A percentile compares a stretch with the other conserved stretches of the same genome.
Evolutionary conservation across 2,797 vertebrate species (phyloP).

Genomic region (Dallia pectoralis): DNA sequence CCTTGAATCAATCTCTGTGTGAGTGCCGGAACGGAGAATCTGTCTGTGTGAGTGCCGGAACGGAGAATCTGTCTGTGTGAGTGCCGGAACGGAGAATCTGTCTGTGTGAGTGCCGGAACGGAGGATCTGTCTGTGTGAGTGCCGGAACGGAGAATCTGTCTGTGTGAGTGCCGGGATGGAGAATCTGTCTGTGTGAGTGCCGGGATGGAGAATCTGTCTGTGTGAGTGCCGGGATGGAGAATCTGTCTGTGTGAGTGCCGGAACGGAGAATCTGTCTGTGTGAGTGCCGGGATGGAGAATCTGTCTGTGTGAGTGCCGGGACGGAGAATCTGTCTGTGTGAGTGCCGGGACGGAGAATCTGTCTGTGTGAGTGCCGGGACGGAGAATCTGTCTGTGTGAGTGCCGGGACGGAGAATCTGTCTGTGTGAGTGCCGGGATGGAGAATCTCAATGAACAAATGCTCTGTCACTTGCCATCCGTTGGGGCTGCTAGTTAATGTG

Average conservation of each 20-base stretch:
- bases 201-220: no score
- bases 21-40: not conserved
- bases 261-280: no score
- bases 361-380: not conserved
- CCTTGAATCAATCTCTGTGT: not conserved
- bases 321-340: no score
- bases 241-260: not conserved
- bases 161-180: not conserved
- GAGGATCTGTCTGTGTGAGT: not conserved
- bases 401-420: no score
- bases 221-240: no score
- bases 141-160: no score
- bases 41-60: not conserved
- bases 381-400: no score
- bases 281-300: no score
- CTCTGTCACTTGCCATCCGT: conserved; percentile 63
- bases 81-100: no score
- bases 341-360: no score
- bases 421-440: conserved; percentile 19
- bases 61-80: no score
- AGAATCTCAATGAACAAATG: conserved; percentile 60
- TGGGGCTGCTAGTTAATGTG: conserved; percentile 47
- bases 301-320: not conserved
- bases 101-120: no score
- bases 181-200: not conserved